Base-by-base conservation (phyloP, 1,140 invertebrate genomes). In the Leptinotarsa defecta region DNA sequence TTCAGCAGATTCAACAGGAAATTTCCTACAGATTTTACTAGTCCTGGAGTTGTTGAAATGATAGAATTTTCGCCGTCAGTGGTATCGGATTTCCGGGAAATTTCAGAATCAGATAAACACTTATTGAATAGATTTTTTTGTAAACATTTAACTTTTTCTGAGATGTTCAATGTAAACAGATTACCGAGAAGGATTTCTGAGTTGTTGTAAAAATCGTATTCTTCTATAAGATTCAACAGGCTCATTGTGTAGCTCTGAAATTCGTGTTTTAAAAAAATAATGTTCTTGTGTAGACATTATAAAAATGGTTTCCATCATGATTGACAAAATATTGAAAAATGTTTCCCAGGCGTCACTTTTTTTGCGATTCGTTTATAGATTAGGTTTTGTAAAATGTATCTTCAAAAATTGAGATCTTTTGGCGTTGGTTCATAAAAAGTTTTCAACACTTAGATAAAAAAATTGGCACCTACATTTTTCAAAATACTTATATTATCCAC, bases 1-100 rank as follows among this genome's bases (percentile, higher is more conserved):
- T 81, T 76, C 70, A 89, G 80, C 19, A 89, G 77, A 79, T 87
- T 88, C 77, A 84, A 84, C 13, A 89, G 73, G 68, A 89, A 83
- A 48, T 75, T 83, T 75, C 87, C 86, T 27, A 84, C 69, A 52
- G 85, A 77, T 73, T 85, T 86, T 48, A 89, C 82, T 13, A 89
- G 79, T 48, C 86, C 84, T 4, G 88, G 88, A 43, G 88, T 87
- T n/a, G 86, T 74, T 22, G 24, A 71, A 72, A 52, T 70, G 34
- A 27, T 27, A 5, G 48, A 72, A 64, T n/a, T 76, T 68, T 22
- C 63, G 4, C 43, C 11, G 43, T n/a, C 49, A 2, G 63, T 43
- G 49, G 24, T 74, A 19, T 24, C 48, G 19, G 74, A 73, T 2
- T 17, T 61, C 69, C 69, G 57, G 19, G 69, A 71, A 48, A 48